Evolutionary conservation across 2,888 invertebrate species (phyloP).

Genomic region (Drosophila subquinaria): DNA sequence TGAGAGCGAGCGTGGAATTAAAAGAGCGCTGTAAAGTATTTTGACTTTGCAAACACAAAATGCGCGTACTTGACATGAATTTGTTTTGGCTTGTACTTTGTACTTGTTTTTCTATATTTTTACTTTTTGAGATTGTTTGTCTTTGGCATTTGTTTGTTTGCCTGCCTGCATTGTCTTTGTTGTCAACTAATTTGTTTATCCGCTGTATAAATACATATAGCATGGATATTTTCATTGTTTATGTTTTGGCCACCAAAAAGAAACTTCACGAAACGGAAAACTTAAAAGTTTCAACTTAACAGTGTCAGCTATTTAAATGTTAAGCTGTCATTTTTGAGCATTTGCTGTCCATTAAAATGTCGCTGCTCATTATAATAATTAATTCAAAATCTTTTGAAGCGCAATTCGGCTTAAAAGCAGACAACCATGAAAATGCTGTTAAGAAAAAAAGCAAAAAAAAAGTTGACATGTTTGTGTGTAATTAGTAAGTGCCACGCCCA

Average conservation of each 20-base stretch:
- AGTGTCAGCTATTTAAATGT: neutral
- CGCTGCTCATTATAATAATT: slow-evolving; percentile 69
- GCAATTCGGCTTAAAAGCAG: slow-evolving; percentile 75
- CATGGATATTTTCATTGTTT: slow-evolving; percentile 31
- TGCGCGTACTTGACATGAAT: slow-evolving; percentile 47
- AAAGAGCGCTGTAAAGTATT: slow-evolving; percentile 28
- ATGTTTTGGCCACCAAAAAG: slow-evolving; percentile 5
- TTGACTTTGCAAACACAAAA: slow-evolving; percentile 55
- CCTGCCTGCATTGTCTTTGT: slow-evolving; percentile 63
- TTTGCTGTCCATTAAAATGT: slow-evolving; percentile 65
- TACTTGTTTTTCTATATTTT: slow-evolving; percentile 15
- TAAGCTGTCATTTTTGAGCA: slow-evolving; percentile 1
- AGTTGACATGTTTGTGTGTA: slow-evolving; percentile 60
- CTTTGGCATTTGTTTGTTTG: slow-evolving; percentile 66
- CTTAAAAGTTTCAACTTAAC: neutral
- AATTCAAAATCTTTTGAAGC: slow-evolving; percentile 58
- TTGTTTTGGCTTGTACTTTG: slow-evolving; percentile 18
- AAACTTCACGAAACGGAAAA: neutral
- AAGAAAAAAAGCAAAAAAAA: slow-evolving; percentile 32
- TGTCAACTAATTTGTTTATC: slow-evolving; percentile 73
- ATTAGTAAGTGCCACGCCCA: slow-evolving; percentile 53
- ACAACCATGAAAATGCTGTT: slow-evolving; percentile 65
- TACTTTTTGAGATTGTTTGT: slow-evolving; percentile 57
- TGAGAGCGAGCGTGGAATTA: slow-evolving; percentile 4
- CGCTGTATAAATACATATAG: slow-evolving; percentile 54